Evolutionary conservation across 2,888 invertebrate genomes (phyloP).

Genomic region (Cyaniris semiargus): DNA sequence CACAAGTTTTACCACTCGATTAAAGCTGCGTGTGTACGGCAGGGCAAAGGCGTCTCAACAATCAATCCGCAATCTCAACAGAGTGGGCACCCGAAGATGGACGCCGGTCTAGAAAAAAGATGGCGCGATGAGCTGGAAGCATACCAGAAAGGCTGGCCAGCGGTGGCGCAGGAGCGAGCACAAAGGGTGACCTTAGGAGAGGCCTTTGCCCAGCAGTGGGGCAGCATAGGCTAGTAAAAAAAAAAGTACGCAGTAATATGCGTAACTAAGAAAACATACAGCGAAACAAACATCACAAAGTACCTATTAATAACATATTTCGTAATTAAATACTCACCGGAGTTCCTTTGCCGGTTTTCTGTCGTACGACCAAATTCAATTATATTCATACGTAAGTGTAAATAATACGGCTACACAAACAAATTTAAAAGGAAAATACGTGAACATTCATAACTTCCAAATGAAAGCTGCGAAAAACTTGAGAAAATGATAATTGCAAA

Average conservation of each 20-base stretch:
- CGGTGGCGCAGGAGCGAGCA: too few species aligned
- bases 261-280: neutral
- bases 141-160: too few species aligned
- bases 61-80: too few species aligned
- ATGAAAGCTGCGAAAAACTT: conserved; percentile 23
- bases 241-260: neutral
- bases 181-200: too few species aligned
- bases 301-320: neutral
- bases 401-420: conserved; percentile 7
- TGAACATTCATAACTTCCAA: conserved; percentile 13
- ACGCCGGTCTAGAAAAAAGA: too few species aligned
- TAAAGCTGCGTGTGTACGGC: neutral
- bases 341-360: neutral
- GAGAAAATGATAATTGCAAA: conserved; percentile 29
- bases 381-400: conserved; percentile 4
- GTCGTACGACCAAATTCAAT: neutral
- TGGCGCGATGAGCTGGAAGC: too few species aligned
- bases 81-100: too few species aligned
- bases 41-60: too few species aligned
- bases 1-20: neutral
- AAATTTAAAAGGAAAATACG: conserved; percentile 16
- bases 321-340: neutral
- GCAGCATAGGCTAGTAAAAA: too few species aligned
- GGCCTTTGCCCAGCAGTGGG: too few species aligned
- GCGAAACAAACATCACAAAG: neutral